A percentile compares a stretch with the other conserved stretches of the same genome.
These are phyloP conservation scores for Achroia grisella DNA, from an alignment of 1,140 invertebrate genomes.

Conservation along the genomic window DNA sequence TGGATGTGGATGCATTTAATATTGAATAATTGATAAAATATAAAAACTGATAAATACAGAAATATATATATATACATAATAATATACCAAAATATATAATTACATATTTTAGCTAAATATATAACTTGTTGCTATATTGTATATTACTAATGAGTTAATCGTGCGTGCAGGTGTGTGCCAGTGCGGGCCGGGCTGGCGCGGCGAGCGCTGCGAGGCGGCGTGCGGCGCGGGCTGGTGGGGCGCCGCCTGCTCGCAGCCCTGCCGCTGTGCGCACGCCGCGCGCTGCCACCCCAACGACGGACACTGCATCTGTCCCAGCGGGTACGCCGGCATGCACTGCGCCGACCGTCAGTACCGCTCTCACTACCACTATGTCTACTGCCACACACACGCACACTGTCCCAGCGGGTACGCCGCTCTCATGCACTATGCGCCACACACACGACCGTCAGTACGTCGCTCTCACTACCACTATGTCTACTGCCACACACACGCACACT, in stretches of 20 bases:
- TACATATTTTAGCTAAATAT: no score
- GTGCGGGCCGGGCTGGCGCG: constrained; percentile 90
- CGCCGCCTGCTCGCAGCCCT: constrained; percentile 88
- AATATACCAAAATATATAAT: no score
- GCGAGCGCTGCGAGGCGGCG: constrained; percentile 83
- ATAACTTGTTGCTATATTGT: no score
- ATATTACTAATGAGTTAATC: no score
- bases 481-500: no score
- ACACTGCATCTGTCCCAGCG: constrained; percentile 84
- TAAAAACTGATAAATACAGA: no score
- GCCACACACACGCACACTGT: no score
- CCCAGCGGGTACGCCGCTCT: constrained; percentile 86
- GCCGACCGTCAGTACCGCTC: constrained; percentile 78
- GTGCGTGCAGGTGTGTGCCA: constrained; percentile 86
- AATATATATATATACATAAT: no score
- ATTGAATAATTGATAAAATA: no score
- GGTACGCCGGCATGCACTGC: constrained; percentile 87
- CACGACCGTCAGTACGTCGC: constrained; percentile 78
- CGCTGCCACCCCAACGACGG: constrained; percentile 88
- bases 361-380: no score
- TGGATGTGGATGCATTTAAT: no score
- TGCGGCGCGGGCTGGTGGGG: constrained; percentile 90
- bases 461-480: no score
- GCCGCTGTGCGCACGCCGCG: constrained; percentile 88
- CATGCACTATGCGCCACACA: constrained; percentile 82